Evolutionary conservation across 2,113 vertebrate species (phyloP), one percentile per base, ranked within the genome.

Genomic region (Pica pica): DNA sequence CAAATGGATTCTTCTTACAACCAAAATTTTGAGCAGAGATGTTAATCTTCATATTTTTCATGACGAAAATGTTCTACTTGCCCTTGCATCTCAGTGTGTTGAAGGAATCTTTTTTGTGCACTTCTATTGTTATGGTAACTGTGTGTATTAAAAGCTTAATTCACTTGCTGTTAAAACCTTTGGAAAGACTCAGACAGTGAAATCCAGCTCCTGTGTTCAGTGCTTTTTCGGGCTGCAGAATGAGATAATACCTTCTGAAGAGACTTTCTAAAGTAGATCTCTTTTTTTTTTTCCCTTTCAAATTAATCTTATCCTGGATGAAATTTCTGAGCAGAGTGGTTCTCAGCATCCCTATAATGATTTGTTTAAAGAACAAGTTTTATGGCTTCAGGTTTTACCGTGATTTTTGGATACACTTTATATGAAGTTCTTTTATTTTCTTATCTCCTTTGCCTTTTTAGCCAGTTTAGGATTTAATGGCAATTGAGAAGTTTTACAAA

Each of bases 121-220:
- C 75, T 88, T 71, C 88, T 82, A 93, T 93, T 96, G 92, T 97
- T 96, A 95, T 94, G 94, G 90, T 93, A 96, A 93, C 95, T 94
- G 80, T 83, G 53, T 93, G 26, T 94, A 89, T 93, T 93, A 96
- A 95, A 90, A 96, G 88, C 90, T 49, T 93, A 90, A 93, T 95
- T 88, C 23, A 31, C 60, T 90, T 92, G 73, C 85, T 79, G 61
- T 93, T 93, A 93, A 93, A 94, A 78, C 79, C 56, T n/a, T 78
- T 87, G 80, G 59, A 24, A 86, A 64, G 83, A 37, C 76, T 91
- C 46, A 21, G 33, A n/a, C 41, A 28, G 77, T 68, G 50, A 73
- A 52, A 88, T 60, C 53, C 75, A 55, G 71, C 78, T 77, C 71
- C 68, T 59, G 47, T 16, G 4, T 50, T 85, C 63, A 41, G 78